phyloP scores from a whole-genome alignment of 2,888 invertebrate genomes.

The Pimpla rufipes region DNA sequence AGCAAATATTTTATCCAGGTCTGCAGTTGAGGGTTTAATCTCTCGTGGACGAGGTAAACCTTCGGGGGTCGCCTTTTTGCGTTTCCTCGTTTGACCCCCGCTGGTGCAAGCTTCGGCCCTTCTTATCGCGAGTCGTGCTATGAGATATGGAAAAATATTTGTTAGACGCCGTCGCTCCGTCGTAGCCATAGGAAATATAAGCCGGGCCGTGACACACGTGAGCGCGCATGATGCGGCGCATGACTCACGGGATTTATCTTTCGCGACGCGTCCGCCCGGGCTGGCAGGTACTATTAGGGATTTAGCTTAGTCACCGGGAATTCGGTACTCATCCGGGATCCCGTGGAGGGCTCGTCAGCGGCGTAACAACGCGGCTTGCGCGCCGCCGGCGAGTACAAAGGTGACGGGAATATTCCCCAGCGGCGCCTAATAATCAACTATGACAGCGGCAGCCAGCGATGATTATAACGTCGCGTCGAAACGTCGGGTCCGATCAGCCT shows the following conservation, averaged over 20 bases:
- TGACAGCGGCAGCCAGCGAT: background rate
- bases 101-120: no score
- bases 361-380: background rate
- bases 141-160: background rate
- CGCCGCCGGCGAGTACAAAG: background rate
- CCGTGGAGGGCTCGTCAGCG: background rate
- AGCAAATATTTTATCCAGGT: no score
- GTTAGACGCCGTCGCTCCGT: background rate
- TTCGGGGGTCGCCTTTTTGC: background rate
- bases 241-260: constrained; percentile 52
- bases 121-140: background rate
- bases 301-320: constrained; percentile 42
- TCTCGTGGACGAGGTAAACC: no score
- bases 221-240: constrained; percentile 27
- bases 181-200: background rate
- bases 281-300: constrained; percentile 3
- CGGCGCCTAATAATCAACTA: constrained; percentile 12
- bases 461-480: constrained; percentile 9
- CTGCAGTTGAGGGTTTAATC: no score
- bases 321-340: background rate
- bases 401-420: constrained; percentile 4
- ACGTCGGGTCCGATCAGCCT: background rate
- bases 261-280: constrained; percentile 10
- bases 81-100: background rate
- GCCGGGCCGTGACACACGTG: background rate